Evolutionary conservation across 2,113 vertebrate species (phyloP).

Genomic region (Bolborhynchus lineola): DNA sequence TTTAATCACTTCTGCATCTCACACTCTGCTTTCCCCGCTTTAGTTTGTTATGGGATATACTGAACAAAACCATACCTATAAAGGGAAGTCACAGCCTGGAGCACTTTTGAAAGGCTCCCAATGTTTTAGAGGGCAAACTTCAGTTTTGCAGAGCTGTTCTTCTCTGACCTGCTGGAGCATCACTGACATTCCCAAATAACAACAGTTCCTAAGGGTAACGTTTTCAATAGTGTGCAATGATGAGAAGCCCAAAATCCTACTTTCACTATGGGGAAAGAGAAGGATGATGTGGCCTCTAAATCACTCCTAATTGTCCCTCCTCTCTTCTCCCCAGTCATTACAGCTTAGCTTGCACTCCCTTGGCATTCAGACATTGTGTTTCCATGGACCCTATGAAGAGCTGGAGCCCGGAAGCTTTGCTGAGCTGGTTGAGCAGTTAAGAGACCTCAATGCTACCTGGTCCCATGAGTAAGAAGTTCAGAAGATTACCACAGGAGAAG

Average conservation of each 20-base stretch:
- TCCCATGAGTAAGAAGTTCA: neutral
- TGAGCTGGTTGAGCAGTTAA: neutral
- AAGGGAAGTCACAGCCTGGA: neutral
- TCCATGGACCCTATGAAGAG: neutral
- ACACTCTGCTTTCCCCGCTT: neutral
- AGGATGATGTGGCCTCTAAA: neutral
- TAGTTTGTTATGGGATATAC: accelerated
- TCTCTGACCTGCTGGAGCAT: neutral
- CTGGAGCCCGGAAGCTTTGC: neutral
- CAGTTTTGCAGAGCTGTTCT: neutral
- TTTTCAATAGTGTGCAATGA: neutral
- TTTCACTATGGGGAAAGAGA: neutral
- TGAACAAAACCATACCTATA: accelerated
- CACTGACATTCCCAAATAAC: accelerated
- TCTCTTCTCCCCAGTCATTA: neutral
- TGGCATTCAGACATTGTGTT: neutral
- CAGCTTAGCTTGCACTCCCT: neutral
- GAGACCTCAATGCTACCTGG: neutral
- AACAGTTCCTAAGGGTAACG: accelerated
- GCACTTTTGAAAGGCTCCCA: neutral
- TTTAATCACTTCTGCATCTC: neutral
- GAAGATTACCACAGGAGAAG: neutral
- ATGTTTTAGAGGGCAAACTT: neutral
- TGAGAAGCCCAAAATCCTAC: neutral
- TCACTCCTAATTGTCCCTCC: neutral